A percentile compares a stretch with the other conserved stretches of the same genome.
Conservation (phyloP, 2,888 invertebrate genomes). For the Andrena haemorrhoa region DNA sequence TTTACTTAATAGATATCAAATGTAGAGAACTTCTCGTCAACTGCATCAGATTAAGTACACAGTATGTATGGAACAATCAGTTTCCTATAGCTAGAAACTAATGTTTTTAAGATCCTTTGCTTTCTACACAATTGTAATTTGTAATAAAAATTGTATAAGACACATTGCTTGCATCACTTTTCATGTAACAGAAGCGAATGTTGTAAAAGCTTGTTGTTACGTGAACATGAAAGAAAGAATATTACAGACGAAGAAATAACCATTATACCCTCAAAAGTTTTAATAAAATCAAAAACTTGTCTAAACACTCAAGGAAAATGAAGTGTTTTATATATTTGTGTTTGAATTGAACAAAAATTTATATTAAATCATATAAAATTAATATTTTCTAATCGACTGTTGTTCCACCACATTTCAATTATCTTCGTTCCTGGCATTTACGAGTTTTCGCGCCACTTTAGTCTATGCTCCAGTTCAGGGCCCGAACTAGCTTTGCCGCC, state of each 20-base stretch:
- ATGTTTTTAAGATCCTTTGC: constrained; percentile 18
- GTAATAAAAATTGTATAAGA: constrained; percentile 33
- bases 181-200: constrained; percentile 7
- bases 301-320: background rate
- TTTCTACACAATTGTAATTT: constrained; percentile 29
- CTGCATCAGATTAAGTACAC: constrained; percentile 19
- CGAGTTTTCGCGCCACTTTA: too few species aligned
- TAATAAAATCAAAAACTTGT: constrained; percentile 19
- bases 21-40: constrained; percentile 3
- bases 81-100: constrained; percentile 6
- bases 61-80: background rate
- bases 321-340: too few species aligned
- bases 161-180: constrained; percentile 25
- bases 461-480: too few species aligned
- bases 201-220: constrained; percentile 17
- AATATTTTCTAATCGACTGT: too few species aligned
- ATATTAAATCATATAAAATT: too few species aligned
- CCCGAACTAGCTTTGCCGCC: too few species aligned
- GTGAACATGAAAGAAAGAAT: constrained; percentile 1
- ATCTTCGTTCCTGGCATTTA: too few species aligned
- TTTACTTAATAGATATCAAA: constrained; percentile 26
- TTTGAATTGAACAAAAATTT: too few species aligned
- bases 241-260: constrained; percentile 19
- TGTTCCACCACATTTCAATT: too few species aligned
- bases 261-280: constrained; percentile 18